Evolutionary conservation across 2,113 vertebrate genomes (phyloP).

Genomic region (Parotia lawesii): DNA sequence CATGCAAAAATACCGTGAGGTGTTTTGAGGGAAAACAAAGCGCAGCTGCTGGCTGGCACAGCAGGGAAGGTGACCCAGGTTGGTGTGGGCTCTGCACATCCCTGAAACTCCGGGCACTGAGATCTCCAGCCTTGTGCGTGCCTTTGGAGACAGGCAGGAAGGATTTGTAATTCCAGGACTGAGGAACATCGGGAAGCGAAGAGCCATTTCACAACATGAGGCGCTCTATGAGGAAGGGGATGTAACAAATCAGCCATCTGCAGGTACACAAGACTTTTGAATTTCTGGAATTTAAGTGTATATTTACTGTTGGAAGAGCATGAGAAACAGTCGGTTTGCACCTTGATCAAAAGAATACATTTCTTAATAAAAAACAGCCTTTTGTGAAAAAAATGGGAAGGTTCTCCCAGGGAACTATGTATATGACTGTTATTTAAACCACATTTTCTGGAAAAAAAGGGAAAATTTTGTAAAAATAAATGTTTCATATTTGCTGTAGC

Average conservation of each 20-base stretch:
- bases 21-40: neutral
- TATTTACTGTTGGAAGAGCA: neutral
- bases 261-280: neutral
- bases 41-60: neutral
- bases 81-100: neutral
- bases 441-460: neutral
- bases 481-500: neutral
- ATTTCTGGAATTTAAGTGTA: neutral
- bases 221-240: neutral
- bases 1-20: neutral
- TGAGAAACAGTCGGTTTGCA: neutral
- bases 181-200: neutral
- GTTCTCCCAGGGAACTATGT: neutral
- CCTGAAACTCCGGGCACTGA: neutral
- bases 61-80: neutral
- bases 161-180: neutral
- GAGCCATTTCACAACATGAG: neutral
- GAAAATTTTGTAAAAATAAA: neutral
- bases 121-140: rapidly evolving
- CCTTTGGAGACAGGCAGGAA: neutral
- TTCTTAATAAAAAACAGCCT: conserved; percentile 1
- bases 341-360: neutral
- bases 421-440: neutral
- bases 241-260: neutral
- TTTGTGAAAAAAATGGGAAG: neutral